A percentile compares a stretch with the other conserved stretches of the same genome.
Conservation (phyloP, 1,140 invertebrate genomes). For the Macrosteles quadrilineatus region DNA sequence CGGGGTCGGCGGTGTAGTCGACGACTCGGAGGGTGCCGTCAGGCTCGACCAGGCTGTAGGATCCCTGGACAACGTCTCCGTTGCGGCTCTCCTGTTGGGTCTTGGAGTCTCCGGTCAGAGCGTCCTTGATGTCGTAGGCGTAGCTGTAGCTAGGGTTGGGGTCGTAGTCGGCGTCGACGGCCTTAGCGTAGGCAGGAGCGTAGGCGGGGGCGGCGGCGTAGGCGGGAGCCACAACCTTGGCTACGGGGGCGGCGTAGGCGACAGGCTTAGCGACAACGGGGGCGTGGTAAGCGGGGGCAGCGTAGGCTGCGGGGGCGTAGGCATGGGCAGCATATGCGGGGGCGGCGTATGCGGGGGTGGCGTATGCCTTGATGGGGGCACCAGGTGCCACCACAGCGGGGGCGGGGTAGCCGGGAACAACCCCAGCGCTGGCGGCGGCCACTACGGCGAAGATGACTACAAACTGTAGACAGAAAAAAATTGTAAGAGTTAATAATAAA, state of each 20-base stretch:
- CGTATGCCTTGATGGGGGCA: slow-evolving; percentile 31
- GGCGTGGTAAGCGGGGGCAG: slow-evolving; percentile 33
- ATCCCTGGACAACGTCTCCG: slow-evolving; percentile 39
- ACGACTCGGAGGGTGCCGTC: slow-evolving; percentile 49
- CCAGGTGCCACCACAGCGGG: slow-evolving; percentile 40
- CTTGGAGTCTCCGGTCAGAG: slow-evolving; percentile 64
- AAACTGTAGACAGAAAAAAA: slow-evolving; percentile 42
- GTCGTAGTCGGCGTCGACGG: slow-evolving; percentile 38
- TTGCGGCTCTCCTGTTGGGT: neutral
- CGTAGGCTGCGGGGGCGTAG: slow-evolving; percentile 7
- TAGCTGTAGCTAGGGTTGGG: slow-evolving; percentile 54
- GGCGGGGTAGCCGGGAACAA: slow-evolving; percentile 35
- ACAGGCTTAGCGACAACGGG: slow-evolving; percentile 26
- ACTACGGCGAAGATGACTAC: slow-evolving; percentile 44
- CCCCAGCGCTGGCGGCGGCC: slow-evolving; percentile 44
- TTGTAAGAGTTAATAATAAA: neutral
- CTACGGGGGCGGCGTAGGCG: slow-evolving; percentile 23
- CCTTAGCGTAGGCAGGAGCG: slow-evolving; percentile 45
- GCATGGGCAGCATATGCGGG: slow-evolving; percentile 33
- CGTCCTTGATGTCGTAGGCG: slow-evolving; percentile 56
- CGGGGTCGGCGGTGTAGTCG: slow-evolving; percentile 43
- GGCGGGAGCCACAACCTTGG: slow-evolving; percentile 40
- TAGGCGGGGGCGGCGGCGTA: slow-evolving; percentile 40
- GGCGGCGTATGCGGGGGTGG: slow-evolving; percentile 22
- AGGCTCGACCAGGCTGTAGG: slow-evolving; percentile 47